Conservation (phyloP, 2,797 vertebrate genomes). For the Cryptoblepharus egeriae region DNA sequence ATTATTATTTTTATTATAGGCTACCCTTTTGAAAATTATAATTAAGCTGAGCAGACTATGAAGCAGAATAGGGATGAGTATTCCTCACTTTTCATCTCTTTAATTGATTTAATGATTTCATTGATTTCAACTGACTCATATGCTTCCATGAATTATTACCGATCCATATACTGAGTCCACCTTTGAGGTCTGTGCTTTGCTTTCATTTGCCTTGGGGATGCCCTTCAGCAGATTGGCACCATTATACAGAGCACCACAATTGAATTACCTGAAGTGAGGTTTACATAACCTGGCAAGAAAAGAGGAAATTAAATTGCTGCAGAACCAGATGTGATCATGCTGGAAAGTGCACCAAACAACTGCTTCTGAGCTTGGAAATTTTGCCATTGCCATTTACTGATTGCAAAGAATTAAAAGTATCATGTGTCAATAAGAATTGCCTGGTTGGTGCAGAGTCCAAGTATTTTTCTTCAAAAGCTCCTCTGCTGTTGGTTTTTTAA, state of each 20-base stretch:
- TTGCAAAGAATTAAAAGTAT: conserved; percentile 23
- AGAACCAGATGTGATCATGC: conserved; percentile 9
- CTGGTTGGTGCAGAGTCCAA: neutral
- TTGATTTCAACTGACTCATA: neutral
- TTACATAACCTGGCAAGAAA: conserved; percentile 17
- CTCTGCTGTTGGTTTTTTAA: neutral
- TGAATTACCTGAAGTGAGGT: conserved; percentile 2
- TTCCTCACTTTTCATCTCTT: neutral
- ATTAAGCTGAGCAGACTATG: neutral
- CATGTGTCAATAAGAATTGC: conserved; percentile 6
- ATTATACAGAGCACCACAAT: conserved; percentile 8
- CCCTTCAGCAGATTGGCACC: conserved; percentile 1
- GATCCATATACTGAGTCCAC: neutral
- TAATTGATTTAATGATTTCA: no score
- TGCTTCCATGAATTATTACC: neutral
- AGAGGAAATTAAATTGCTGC: conserved; percentile 21
- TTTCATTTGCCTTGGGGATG: neutral
- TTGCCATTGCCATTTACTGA: conserved; percentile 11
- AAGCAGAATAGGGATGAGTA: no score
- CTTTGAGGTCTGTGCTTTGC: neutral
- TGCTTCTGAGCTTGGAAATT: neutral
- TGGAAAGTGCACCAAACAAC: neutral
- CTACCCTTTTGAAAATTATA: neutral
- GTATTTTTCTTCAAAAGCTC: neutral
- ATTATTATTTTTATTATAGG: no score